Conservation (phyloP, 2,113 vertebrate genomes). For the Perca schrenkii region DNA sequence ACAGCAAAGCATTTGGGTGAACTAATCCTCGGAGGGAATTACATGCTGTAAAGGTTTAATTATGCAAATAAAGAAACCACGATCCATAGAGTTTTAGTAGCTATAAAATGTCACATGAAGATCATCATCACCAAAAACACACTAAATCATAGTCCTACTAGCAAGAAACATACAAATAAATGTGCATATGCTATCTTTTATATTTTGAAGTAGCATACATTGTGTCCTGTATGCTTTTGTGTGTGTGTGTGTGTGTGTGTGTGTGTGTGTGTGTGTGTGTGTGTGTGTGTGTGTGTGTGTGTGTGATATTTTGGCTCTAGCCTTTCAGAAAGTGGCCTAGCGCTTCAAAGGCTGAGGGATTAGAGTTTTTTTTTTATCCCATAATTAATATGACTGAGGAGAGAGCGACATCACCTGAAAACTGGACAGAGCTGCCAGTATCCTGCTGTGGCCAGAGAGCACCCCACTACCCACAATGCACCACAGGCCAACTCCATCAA, state of each 20-base stretch:
- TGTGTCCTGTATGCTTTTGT: slow-evolving; percentile 11
- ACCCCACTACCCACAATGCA: slow-evolving; percentile 86
- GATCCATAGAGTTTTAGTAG: slow-evolving; percentile 81
- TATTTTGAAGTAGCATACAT: slow-evolving; percentile 27
- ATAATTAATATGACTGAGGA: slow-evolving; percentile 97
- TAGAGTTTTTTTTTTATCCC: slow-evolving; percentile 93
- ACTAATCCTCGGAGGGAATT: slow-evolving; percentile 77
- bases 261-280: slow-evolving; percentile 3
- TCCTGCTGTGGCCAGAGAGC: slow-evolving; percentile 88
- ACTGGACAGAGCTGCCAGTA: slow-evolving; percentile 88
- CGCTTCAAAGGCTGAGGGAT: slow-evolving; percentile 95
- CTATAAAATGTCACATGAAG: slow-evolving; percentile 84
- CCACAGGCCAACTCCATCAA: slow-evolving; percentile 77
- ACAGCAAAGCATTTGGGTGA: slow-evolving; percentile 75
- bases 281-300: slow-evolving; percentile 25
- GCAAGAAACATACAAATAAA: slow-evolving; percentile 71
- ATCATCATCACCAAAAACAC: slow-evolving; percentile 83
- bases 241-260: background rate
- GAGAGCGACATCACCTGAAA: slow-evolving; percentile 92
- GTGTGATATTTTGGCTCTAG: slow-evolving; percentile 65
- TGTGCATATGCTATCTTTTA: slow-evolving; percentile 30
- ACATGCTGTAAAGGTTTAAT: slow-evolving; percentile 79
- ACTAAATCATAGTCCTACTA: slow-evolving; percentile 84
- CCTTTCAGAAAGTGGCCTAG: slow-evolving; percentile 90
- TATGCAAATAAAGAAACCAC: slow-evolving; percentile 71